Conservation (phyloP, 1,140 invertebrate species). For the Drosophila lini region DNA sequence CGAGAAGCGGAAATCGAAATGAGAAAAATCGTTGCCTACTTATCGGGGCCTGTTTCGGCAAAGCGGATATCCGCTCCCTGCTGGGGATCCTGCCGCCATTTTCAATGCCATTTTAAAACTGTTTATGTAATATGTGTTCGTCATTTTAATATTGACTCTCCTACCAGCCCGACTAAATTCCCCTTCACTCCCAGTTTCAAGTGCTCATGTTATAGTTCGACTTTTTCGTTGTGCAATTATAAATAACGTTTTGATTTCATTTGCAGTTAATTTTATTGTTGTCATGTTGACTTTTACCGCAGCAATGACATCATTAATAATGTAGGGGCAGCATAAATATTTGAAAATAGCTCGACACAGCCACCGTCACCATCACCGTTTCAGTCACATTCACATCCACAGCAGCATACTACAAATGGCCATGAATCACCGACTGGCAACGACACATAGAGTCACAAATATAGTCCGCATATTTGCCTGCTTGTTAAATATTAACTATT, state of each 20-base stretch:
- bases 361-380: neutral
- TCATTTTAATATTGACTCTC: constrained; percentile 12
- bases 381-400: constrained; percentile 8
- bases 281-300: constrained; percentile 68
- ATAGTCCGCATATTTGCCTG: constrained; percentile 32
- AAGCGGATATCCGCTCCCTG: constrained; percentile 7
- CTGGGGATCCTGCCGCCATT: neutral
- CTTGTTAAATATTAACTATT: constrained; percentile 41
- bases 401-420: constrained; percentile 12
- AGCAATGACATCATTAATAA: constrained; percentile 70
- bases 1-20: neutral
- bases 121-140: constrained; percentile 7
- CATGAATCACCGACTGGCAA: constrained; percentile 33
- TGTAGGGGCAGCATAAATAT: constrained; percentile 63
- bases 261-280: constrained; percentile 54
- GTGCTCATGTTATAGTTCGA: constrained; percentile 28
- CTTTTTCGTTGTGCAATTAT: constrained; percentile 46
- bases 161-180: neutral
- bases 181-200: constrained; percentile 8
- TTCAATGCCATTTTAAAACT: neutral
- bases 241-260: constrained; percentile 56
- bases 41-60: constrained; percentile 5
- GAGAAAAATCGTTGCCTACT: constrained; percentile 30
- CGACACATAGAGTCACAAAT: constrained; percentile 7
- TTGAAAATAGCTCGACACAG: constrained; percentile 31